Evolutionary conservation across 2,888 invertebrate species (phyloP).

Genomic region (Erebia ligea): DNA sequence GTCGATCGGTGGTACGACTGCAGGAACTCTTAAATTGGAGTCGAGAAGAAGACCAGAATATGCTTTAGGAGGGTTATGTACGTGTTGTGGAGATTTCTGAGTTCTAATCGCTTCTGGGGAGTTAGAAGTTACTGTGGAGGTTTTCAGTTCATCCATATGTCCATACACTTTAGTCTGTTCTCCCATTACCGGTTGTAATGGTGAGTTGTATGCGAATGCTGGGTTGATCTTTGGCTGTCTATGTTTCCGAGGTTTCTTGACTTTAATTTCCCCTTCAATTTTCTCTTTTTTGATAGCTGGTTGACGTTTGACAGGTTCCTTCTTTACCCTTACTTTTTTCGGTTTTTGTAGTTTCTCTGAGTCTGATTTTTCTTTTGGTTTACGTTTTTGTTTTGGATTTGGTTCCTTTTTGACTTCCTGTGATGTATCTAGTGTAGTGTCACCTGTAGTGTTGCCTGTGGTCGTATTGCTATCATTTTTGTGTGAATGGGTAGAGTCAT

Average conservation of each 20-base stretch:
- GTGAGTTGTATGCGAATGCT: slow-evolving; percentile 55
- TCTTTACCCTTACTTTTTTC: slow-evolving; percentile 50
- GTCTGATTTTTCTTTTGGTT: slow-evolving; percentile 50
- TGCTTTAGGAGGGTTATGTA: slow-evolving; percentile 38
- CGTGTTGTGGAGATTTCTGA: slow-evolving; percentile 32
- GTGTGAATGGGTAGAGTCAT: slow-evolving; percentile 25
- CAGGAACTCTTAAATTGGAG: slow-evolving; percentile 53
- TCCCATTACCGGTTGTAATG: slow-evolving; percentile 59
- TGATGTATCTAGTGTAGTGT: slow-evolving; percentile 12
- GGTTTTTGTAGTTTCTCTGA: slow-evolving; percentile 51
- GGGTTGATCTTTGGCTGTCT: slow-evolving; percentile 56
- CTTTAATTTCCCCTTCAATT: slow-evolving; percentile 49
- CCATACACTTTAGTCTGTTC: slow-evolving; percentile 47
- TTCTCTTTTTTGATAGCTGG: slow-evolving; percentile 47
- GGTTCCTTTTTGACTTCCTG: slow-evolving; percentile 54
- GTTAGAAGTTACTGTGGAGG: slow-evolving; percentile 18
- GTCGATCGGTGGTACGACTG: slow-evolving; percentile 60
- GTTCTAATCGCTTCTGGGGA: slow-evolving; percentile 15
- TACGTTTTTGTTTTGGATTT: slow-evolving; percentile 55
- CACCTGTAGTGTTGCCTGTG: not conserved
- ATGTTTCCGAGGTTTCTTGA: slow-evolving; percentile 58
- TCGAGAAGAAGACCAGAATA: slow-evolving; percentile 49
- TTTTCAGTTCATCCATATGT: slow-evolving; percentile 23
- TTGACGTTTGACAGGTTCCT: slow-evolving; percentile 45
- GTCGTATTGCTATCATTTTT: not conserved